Conservation (phyloP, 2,113 vertebrate genomes). For the Trematocara unimaculatum region DNA sequence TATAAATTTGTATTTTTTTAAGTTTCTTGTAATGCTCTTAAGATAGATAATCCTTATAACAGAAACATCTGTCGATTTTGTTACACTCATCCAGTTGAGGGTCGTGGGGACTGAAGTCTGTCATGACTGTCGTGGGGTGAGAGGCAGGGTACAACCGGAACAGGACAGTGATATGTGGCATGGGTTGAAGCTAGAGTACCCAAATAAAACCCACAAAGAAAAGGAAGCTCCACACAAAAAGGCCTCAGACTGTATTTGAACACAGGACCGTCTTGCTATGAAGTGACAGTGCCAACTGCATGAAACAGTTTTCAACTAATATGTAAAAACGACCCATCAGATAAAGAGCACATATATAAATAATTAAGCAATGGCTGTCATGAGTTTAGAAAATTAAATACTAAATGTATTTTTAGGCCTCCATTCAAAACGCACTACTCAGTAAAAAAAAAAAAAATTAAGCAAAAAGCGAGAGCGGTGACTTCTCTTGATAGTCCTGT, state of each 20-base stretch:
- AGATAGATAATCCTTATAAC: neutral
- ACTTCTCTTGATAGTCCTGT: neutral
- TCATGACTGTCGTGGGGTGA: neutral
- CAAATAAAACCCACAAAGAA: neutral
- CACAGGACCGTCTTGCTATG: neutral
- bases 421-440: neutral
- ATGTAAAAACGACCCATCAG: neutral
- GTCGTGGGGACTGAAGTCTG: neutral
- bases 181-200: neutral
- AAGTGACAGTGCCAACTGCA: neutral
- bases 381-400: neutral
- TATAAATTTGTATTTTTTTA: neutral
- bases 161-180: neutral
- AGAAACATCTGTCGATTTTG: neutral
- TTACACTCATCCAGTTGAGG: neutral
- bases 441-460: neutral
- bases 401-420: neutral
- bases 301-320: neutral
- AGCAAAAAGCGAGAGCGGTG: accelerated
- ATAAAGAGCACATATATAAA: neutral
- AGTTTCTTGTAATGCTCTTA: neutral
- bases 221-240: neutral
- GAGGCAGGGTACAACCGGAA: neutral
- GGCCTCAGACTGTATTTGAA: neutral
- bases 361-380: neutral